Base-by-base conservation (phyloP, 2,888 invertebrate species). In the Aphidoletes aphidimyza region DNA sequence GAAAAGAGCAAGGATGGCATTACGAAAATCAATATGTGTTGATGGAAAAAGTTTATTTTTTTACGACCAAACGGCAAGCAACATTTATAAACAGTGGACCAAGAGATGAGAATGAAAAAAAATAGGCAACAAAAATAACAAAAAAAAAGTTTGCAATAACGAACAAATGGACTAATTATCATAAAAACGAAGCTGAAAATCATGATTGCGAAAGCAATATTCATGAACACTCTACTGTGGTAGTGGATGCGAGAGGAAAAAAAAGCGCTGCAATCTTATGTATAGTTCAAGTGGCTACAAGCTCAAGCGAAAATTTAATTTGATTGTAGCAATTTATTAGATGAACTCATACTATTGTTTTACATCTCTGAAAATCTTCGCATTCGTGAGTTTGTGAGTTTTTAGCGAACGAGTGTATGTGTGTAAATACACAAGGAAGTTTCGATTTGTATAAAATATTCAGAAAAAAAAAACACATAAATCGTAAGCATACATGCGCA, bases 41-140 rank as follows among this genome's bases (percentile, higher is more conserved):
- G 81, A 81, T 81, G 81, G 37, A 37, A 81, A 81, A 81, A 81
- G 81, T 81, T 81, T 81, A 37, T 8, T 37, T 37, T n/a, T 37
- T n/a, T n/a, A n/a, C n/a, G 37, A n/a, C n/a, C 81, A 36, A 69
- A 81, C 37, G 37, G 26, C 19, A 81, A 81, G 39, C n/a, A 19
- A n/a, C 47, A 39, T 36, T 9, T 36, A 19, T 1, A 81, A 37
- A 81, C 37, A 14, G 17, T 34, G 36, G n/a, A 36, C n/a, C 22
- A 14, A 59, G 59, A 22, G 59, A 22, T 8, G 30, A 3, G 59
- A 59, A 59, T 26, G 8, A 30, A 22, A 30, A 47, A 19, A 47
- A 19, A 17, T 3, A 47, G 19, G 17, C 17, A 47, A 19, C 17
- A 17, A 47, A 19, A 17, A 19, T 11, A 19, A 47, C 17, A 47